Evolutionary conservation across 2,888 invertebrate genomes (phyloP), one percentile per base, ranked within the genome.

Genomic region (Agonopterix heracliana): DNA sequence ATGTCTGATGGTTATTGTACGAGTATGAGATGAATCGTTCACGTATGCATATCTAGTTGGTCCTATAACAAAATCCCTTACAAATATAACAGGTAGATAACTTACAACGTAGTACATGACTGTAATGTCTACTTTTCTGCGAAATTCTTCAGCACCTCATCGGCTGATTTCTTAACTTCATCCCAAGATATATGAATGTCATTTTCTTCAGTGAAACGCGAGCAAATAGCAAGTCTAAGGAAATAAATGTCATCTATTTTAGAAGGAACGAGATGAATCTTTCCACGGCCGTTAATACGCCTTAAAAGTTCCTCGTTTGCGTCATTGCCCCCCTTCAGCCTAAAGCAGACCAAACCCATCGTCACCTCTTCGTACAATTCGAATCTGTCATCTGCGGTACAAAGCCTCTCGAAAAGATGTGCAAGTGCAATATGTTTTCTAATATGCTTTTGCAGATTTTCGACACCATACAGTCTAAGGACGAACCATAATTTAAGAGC

Each of bases 341-440:
- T 91, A 88, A 99, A 99, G 85, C 99, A 99, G 35, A 98, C 98
- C 11, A 99, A 90, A 0, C 98, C 99, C 92, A 99, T 92, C n/a
- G 93, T 90, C 5, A 97, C 97, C 65, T 98, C 95, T 50, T 94
- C 93, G 13, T 94, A 92, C 50, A 99, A 90, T 82, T 99, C 98
- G 74, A 99, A 99, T 46, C 96, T 90, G 0, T 91, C 86, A 71
- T 99, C 98, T 0, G 89, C 71, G 41, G 84, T 78, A 46, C 98
- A 94, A 1, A 96, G 81, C 8, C 90, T 86, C 66, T 96, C 96
- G 71, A 99, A 99, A 59, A 96, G 92, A 63, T 95, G 94, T 1
- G 99, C 98, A 54, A 97, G 89, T 1, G 90, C 90, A 47, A 96
- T 93, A 58, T 98, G 98, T 64, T 93, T 93, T 59, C 98, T 91